phyloP scores from a whole-genome alignment of 1,140 invertebrate genomes.

The Drosophila mojavensis region DNA sequence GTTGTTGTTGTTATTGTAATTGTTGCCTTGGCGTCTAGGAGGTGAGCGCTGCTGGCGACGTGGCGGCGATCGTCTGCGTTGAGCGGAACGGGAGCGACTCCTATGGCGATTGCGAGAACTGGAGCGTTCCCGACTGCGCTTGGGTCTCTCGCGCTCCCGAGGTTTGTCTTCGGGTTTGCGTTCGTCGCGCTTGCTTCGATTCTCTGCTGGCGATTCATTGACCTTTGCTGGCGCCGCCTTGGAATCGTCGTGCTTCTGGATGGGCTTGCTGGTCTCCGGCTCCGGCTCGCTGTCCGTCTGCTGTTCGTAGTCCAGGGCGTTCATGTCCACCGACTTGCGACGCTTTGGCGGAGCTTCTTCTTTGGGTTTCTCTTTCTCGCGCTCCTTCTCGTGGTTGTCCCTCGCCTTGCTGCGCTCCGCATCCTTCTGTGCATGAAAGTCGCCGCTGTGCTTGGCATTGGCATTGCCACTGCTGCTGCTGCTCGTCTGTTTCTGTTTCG shows the following conservation, averaged over 20 bases:
- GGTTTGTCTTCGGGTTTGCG: constrained; percentile 41
- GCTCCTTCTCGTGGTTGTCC: constrained; percentile 49
- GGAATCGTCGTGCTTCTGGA: constrained; percentile 26
- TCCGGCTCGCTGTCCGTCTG: constrained; percentile 74
- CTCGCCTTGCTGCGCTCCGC: constrained; percentile 42
- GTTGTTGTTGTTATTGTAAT: constrained; percentile 7
- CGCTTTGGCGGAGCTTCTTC: constrained; percentile 46
- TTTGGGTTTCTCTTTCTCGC: constrained; percentile 56
- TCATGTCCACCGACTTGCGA: constrained; percentile 77
- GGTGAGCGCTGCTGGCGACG: constrained; percentile 59
- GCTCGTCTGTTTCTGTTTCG: constrained; percentile 26
- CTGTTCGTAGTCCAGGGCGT: constrained; percentile 81
- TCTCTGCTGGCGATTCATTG: constrained; percentile 13
- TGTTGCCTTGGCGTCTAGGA: constrained; percentile 36
- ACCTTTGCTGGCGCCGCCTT: constrained; percentile 22
- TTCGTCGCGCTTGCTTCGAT: constrained; percentile 21
- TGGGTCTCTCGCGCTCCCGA: constrained; percentile 23
- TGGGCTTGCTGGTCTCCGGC: constrained; percentile 35
- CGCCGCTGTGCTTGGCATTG: constrained; percentile 29
- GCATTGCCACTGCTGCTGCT: background rate
- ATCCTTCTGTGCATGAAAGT: constrained; percentile 29
- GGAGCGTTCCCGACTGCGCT: constrained; percentile 43
- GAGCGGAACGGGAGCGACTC: constrained; percentile 52
- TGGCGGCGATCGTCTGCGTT: constrained; percentile 58
- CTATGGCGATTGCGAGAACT: constrained; percentile 41